A percentile compares a stretch with the other conserved stretches of the same genome.
These are phyloP conservation scores for Steromphala cineraria DNA, from an alignment of 2,888 invertebrate species.

Conservation along the genomic window DNA sequence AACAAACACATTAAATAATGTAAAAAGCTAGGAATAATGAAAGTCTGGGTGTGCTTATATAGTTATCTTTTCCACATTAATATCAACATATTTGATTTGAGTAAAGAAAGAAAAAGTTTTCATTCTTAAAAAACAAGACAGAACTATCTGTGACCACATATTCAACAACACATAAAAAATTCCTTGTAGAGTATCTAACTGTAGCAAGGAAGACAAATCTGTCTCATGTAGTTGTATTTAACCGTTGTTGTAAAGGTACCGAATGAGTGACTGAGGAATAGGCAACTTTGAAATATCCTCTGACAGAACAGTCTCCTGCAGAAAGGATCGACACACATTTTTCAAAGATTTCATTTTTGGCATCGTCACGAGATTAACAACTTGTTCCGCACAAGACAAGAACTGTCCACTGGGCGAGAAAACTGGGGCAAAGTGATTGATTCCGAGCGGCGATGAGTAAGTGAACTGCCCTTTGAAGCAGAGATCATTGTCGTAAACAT, in stretches of 20 bases:
- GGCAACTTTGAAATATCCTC: constrained; percentile 11
- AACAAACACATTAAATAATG: too few relatives aligned
- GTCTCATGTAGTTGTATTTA: background rate
- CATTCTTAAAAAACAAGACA: too few relatives aligned
- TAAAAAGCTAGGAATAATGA: too few relatives aligned
- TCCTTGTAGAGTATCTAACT: too few relatives aligned
- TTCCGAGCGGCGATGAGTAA: background rate
- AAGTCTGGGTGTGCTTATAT: too few relatives aligned
- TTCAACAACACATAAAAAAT: too few relatives aligned
- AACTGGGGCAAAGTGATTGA: background rate
- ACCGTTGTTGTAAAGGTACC: background rate
- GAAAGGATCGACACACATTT: background rate
- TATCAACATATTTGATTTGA: too few relatives aligned
- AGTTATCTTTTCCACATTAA: too few relatives aligned
- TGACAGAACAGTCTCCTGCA: background rate
- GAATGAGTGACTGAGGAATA: background rate
- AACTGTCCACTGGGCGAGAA: constrained; percentile 6
- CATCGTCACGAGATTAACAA: background rate
- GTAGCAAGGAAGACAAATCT: background rate
- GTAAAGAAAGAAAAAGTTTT: too few relatives aligned
- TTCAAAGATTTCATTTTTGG: background rate
- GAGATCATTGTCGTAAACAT: background rate
- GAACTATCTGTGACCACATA: too few relatives aligned
- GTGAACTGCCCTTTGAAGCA: background rate
- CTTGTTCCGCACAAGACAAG: background rate